Evolutionary conservation across 1,140 invertebrate species (phyloP).

Genomic region (Fopius arisanus): DNA sequence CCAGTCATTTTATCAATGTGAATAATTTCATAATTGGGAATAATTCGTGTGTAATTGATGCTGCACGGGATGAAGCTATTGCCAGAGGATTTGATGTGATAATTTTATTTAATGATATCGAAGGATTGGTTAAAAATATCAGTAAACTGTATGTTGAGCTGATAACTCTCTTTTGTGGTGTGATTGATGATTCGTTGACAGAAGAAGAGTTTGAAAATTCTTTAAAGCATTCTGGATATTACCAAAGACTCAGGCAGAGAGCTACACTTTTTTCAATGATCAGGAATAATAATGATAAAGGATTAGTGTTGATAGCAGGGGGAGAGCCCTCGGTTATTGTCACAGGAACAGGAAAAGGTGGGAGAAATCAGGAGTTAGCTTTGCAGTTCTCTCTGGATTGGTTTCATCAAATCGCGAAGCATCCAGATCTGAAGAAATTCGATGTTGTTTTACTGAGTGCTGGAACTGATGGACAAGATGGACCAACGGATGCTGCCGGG

Average conservation of each 20-base stretch:
- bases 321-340: constrained; percentile 93
- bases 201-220: constrained; percentile 44
- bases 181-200: constrained; percentile 36
- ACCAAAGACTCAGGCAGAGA: constrained; percentile 35
- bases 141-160: constrained; percentile 70
- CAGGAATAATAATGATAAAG: constrained; percentile 34
- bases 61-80: constrained; percentile 66
- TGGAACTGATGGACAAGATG: constrained; percentile 98
- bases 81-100: constrained; percentile 68
- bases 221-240: constrained; percentile 36
- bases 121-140: constrained; percentile 61
- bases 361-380: constrained; percentile 92
- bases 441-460: constrained; percentile 78
- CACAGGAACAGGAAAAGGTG: constrained; percentile 80
- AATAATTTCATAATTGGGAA: constrained; percentile 84
- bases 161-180: constrained; percentile 49
- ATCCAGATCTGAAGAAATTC: constrained; percentile 59
- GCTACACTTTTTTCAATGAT: constrained; percentile 42
- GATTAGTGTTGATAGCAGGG: constrained; percentile 77
- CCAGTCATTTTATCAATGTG: constrained; percentile 63
- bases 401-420: constrained; percentile 52
- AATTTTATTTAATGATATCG: constrained; percentile 73
- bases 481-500: constrained; percentile 93
- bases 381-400: constrained; percentile 73
- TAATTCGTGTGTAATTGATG: constrained; percentile 78